Conservation (phyloP, 2,797 vertebrate genomes). For the Remorina albescens region DNA sequence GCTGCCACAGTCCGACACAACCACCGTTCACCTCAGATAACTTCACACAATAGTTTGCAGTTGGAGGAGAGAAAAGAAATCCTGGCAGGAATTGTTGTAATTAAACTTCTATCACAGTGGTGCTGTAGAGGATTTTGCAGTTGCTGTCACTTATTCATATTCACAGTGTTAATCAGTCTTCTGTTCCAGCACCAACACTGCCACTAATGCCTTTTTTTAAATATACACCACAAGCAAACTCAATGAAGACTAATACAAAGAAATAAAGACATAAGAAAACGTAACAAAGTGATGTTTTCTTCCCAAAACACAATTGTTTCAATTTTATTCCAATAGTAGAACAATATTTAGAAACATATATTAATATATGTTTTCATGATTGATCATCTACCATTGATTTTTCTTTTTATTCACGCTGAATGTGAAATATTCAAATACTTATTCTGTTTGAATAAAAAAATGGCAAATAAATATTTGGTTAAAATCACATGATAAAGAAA, state of each 20-base stretch:
- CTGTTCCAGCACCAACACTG: conserved; percentile 11
- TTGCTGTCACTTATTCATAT: neutral
- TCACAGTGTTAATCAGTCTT: neutral
- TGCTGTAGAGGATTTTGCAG: neutral
- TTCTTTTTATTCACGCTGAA: no score
- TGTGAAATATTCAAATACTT: no score
- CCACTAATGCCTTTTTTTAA: neutral
- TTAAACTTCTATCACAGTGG: neutral
- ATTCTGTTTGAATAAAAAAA: no score
- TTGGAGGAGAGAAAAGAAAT: neutral
- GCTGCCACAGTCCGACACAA: neutral
- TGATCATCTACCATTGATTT: no score
- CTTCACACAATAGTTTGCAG: neutral
- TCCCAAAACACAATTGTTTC: conserved; percentile 22
- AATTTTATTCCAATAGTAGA: neutral
- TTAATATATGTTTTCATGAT: no score
- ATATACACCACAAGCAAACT: conserved; percentile 20
- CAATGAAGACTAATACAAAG: conserved; percentile 22
- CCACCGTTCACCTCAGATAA: neutral
- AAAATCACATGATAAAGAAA: no score
- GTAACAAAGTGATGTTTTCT: conserved; percentile 52
- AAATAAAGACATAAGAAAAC: no score
- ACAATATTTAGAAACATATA: neutral
- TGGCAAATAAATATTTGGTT: no score
- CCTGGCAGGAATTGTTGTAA: neutral